Conservation (phyloP, 2,888 invertebrate species). For the Melinopterus prodromus region DNA sequence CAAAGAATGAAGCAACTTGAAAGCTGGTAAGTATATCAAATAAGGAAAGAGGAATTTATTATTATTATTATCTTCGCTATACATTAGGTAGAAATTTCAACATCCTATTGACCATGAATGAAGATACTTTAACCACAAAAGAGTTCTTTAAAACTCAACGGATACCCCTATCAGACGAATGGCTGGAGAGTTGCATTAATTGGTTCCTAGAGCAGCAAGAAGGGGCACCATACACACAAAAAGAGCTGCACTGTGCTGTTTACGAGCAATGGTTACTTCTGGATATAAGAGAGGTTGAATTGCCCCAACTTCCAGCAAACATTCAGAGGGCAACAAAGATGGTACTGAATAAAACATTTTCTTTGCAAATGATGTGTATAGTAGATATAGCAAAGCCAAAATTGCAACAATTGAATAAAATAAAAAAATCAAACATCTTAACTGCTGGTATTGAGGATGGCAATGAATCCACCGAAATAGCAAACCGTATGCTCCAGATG, state of each 20-base stretch:
- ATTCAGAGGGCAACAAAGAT: slow-evolving; percentile 62
- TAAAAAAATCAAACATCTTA: slow-evolving; percentile 58
- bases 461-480: slow-evolving; percentile 57
- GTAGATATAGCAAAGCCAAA: slow-evolving; percentile 69
- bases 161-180: slow-evolving; percentile 50
- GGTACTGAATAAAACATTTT: slow-evolving; percentile 65
- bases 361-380: slow-evolving; percentile 69
- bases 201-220: slow-evolving; percentile 63
- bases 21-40: too few relatives aligned
- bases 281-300: slow-evolving; percentile 71
- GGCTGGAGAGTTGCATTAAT: slow-evolving; percentile 63
- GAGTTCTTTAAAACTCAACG: slow-evolving; percentile 46
- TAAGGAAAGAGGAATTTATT: too few relatives aligned
- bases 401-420: slow-evolving; percentile 58
- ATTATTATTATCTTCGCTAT: too few relatives aligned
- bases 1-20: too few relatives aligned
- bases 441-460: slow-evolving; percentile 69
- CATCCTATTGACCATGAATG: slow-evolving; percentile 25
- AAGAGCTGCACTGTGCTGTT: slow-evolving; percentile 66
- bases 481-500: slow-evolving; percentile 74
- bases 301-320: slow-evolving; percentile 68
- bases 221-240: slow-evolving; percentile 56
- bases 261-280: slow-evolving; percentile 73
- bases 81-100: too few relatives aligned
- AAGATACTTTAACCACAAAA: slow-evolving; percentile 44